Evolutionary conservation across 1,140 invertebrate species (phyloP).

Genomic region (Rhyzopertha dominica): DNA sequence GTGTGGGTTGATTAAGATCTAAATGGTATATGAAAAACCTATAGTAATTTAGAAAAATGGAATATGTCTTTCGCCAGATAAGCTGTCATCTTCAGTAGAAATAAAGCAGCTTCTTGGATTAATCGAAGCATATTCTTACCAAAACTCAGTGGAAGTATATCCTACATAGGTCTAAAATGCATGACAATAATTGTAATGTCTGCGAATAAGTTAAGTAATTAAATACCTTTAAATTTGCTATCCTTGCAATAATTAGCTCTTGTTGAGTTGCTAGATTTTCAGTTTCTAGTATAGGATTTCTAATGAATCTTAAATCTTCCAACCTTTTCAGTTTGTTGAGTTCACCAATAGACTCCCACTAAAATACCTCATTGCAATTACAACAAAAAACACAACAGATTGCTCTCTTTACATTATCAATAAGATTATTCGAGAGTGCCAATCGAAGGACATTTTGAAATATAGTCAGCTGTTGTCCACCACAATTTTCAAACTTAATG

Average conservation of each 20-base stretch:
- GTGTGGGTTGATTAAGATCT: too few relatives aligned
- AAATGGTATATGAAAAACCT: too few relatives aligned
- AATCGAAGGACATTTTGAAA: too few relatives aligned
- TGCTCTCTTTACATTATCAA: conserved; percentile 52
- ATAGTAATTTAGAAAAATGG: too few relatives aligned
- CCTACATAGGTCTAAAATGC: background rate
- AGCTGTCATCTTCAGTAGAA: too few relatives aligned
- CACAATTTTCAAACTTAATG: too few relatives aligned
- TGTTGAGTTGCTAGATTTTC: conserved; percentile 64
- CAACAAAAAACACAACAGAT: background rate
- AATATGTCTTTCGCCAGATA: too few relatives aligned
- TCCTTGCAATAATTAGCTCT: conserved; percentile 70
- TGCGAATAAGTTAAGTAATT: too few relatives aligned
- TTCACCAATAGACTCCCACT: conserved; percentile 79
- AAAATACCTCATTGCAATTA: conserved; percentile 17
- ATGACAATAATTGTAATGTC: conserved; percentile 1
- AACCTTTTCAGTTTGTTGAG: conserved; percentile 72
- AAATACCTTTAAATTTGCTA: conserved; percentile 56
- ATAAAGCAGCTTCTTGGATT: too few relatives aligned
- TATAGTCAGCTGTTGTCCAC: too few relatives aligned
- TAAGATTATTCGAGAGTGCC: conserved; percentile 62
- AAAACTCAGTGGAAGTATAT: conserved; percentile 3
- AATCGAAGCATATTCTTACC: conserved; percentile 1
- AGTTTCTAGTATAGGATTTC: conserved; percentile 66
- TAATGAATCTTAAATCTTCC: conserved; percentile 64